Percentiles rank a stretch among this genome's conserved stretches.
Evolutionary conservation across 2,113 vertebrate genomes (phyloP).

Genomic region (Indri indri): DNA sequence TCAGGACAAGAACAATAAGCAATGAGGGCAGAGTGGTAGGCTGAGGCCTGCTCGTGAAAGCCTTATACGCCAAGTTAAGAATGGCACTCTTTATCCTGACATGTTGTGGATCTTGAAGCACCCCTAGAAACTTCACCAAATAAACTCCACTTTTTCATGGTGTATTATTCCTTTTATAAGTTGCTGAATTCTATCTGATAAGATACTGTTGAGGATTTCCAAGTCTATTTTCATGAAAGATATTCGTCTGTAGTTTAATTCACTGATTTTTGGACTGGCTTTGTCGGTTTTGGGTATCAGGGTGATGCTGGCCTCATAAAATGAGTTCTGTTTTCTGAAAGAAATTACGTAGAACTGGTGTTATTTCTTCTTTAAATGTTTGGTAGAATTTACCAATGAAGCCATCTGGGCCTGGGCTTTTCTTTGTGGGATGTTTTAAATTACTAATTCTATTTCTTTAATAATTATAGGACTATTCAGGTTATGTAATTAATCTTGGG

Average conservation of each 20-base stretch:
- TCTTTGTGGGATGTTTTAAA: neutral
- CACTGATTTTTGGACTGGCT: neutral
- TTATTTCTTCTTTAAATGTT: constrained; percentile 14
- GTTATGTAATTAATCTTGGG: neutral
- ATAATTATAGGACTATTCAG: neutral
- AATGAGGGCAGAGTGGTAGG: neutral
- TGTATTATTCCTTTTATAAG: neutral
- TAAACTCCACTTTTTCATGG: neutral
- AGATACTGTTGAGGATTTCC: neutral
- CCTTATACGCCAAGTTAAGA: neutral
- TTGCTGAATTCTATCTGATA: neutral
- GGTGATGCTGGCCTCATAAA: neutral
- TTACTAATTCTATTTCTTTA: neutral
- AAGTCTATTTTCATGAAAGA: neutral
- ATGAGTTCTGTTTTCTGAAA: constrained; percentile 24
- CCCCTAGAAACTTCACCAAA: neutral
- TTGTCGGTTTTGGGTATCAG: neutral
- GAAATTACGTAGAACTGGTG: neutral
- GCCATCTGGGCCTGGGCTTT: neutral
- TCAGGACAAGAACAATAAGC: neutral
- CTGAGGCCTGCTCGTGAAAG: neutral
- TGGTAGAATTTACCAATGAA: neutral
- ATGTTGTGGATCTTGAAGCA: neutral
- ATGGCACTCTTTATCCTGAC: constrained; percentile 5
- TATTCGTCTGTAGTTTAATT: neutral